Evolutionary conservation across 2,888 invertebrate species (phyloP).

Genomic region (Diplolepis rosae): DNA sequence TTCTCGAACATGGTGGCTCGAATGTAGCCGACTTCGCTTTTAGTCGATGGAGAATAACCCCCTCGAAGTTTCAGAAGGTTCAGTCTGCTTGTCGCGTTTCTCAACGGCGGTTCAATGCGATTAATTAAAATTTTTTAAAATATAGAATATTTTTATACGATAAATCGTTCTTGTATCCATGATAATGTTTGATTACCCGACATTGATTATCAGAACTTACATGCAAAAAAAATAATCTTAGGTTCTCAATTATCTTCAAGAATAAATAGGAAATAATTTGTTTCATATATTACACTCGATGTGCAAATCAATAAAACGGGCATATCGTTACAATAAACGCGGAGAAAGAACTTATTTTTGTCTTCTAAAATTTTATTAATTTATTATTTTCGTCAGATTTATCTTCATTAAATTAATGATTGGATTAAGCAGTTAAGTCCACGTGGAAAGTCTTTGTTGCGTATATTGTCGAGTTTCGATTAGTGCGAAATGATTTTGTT

Average conservation of each 20-base stretch:
- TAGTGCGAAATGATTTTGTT: slow-evolving; percentile 56
- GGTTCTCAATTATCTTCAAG: no score
- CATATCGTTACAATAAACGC: no score
- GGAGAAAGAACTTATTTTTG: no score
- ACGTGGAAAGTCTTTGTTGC: background rate
- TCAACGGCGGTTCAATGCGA: slow-evolving; percentile 17
- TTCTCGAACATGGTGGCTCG: slow-evolving; percentile 18
- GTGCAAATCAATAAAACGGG: no score
- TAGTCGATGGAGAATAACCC: slow-evolving; percentile 33
- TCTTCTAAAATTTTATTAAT: no score
- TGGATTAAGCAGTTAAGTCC: background rate
- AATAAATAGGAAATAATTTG: no score
- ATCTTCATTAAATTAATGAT: background rate
- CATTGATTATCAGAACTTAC: no score
- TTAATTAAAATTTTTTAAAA: background rate
- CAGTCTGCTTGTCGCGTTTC: slow-evolving; percentile 35
- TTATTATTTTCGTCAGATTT: background rate
- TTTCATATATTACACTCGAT: no score
- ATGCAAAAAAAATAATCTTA: no score
- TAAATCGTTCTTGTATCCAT: background rate
- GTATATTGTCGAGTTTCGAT: background rate
- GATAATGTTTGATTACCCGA: background rate
- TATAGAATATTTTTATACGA: background rate
- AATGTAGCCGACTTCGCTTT: slow-evolving; percentile 14
- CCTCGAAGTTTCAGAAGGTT: slow-evolving; percentile 3